Conservation (phyloP, 2,888 invertebrate species). For the Tetragonisca angustula region DNA sequence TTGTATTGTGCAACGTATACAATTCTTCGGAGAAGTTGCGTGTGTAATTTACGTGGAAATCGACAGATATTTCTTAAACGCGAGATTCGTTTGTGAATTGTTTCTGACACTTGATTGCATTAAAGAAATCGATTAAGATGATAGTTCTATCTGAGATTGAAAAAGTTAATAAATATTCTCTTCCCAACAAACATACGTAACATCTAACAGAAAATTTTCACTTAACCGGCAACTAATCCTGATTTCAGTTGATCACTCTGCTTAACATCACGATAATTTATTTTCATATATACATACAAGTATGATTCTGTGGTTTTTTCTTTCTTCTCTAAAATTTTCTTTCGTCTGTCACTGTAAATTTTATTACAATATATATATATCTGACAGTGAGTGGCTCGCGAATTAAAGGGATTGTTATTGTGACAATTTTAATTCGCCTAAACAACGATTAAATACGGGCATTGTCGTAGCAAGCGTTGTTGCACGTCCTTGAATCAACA, state of each 20-base stretch:
- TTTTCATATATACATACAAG: neutral
- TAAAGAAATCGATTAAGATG: neutral
- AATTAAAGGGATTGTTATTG: neutral
- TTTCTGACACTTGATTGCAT: neutral
- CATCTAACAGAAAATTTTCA: neutral
- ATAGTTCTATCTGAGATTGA: slow-evolving; percentile 25
- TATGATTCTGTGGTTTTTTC: too few species aligned
- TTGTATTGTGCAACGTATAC: too few species aligned
- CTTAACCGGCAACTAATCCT: neutral
- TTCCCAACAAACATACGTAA: neutral
- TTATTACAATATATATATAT: too few species aligned
- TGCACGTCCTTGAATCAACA: slow-evolving; percentile 4
- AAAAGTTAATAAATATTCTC: neutral
- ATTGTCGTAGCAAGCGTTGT: neutral
- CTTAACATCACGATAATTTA: neutral
- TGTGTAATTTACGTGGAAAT: neutral
- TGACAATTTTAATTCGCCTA: neutral
- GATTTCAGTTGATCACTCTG: neutral
- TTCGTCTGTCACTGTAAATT: too few species aligned
- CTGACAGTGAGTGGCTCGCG: too few species aligned
- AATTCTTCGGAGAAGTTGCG: too few species aligned
- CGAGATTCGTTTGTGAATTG: too few species aligned
- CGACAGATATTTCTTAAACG: neutral
- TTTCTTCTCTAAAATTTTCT: too few species aligned
- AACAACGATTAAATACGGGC: neutral